Conservation (phyloP, 92 coral and sea anemone species). For the Phenganax stokvisi region DNA sequence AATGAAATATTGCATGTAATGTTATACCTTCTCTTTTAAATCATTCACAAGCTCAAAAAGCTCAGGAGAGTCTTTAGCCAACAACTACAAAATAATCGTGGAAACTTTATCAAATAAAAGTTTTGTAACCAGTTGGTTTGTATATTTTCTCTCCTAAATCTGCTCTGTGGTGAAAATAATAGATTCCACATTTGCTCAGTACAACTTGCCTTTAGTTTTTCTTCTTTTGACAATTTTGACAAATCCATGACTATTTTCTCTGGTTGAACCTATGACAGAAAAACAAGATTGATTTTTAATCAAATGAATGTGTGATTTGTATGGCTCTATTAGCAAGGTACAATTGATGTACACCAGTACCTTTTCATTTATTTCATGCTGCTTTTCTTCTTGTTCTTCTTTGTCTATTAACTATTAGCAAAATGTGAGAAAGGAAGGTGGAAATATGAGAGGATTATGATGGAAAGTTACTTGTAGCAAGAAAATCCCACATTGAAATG, state of each 20-base stretch:
- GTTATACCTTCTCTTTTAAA: conserved; percentile 67
- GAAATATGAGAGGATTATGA: too few relatives aligned
- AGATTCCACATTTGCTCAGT: neutral
- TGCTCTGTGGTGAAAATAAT: too few relatives aligned
- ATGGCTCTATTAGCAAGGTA: neutral
- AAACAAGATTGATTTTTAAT: neutral
- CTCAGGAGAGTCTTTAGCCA: conserved; percentile 87
- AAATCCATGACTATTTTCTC: conserved; percentile 67
- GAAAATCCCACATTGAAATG: too few relatives aligned
- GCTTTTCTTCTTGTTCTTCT: conserved; percentile 17
- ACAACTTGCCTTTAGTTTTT: conserved; percentile 69
- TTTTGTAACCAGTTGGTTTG: neutral
- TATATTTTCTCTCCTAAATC: too few relatives aligned
- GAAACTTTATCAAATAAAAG: neutral
- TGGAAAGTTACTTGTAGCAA: too few relatives aligned
- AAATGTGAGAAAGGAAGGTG: neutral
- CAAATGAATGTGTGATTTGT: neutral
- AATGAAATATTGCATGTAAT: neutral
- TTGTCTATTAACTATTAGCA: conserved; percentile 18
- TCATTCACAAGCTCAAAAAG: conserved; percentile 81
- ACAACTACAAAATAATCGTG: conserved; percentile 46
- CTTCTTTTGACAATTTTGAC: conserved; percentile 74
- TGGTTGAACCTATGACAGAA: conserved; percentile 16
- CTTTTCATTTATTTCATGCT: conserved; percentile 16
- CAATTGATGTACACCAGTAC: neutral